Percentiles rank a stretch among this genome's conserved stretches.
Conservation (phyloP, 2,797 vertebrate genomes). For the Hypotaenidia okinawae region DNA sequence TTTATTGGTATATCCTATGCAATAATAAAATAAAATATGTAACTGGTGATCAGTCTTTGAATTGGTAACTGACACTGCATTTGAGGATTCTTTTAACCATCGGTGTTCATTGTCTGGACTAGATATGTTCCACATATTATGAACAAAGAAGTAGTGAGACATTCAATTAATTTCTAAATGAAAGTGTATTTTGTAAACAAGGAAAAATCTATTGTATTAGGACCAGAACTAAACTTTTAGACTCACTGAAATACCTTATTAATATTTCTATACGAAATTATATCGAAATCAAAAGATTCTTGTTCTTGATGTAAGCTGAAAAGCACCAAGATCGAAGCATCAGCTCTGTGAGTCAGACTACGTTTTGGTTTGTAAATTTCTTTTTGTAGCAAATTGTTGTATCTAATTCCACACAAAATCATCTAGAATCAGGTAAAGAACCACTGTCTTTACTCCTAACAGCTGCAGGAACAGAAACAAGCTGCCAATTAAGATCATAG, state of each 20-base stretch:
- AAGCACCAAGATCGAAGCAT: neutral
- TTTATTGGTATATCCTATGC: neutral
- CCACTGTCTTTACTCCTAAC: neutral
- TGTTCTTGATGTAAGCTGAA: neutral
- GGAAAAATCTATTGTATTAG: neutral
- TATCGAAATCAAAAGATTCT: neutral
- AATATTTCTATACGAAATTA: neutral
- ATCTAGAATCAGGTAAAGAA: neutral
- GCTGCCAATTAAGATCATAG: rapidly evolving
- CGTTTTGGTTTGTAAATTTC: neutral
- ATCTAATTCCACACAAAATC: neutral
- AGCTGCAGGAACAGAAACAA: neutral
- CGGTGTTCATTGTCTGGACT: neutral
- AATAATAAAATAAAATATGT: neutral
- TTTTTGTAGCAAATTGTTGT: neutral
- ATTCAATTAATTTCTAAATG: neutral
- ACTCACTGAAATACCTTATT: neutral
- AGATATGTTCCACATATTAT: neutral
- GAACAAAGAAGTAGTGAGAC: neutral
- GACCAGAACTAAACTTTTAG: neutral
- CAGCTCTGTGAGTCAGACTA: neutral
- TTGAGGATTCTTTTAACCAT: neutral
- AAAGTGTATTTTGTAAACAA: neutral
- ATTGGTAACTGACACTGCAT: neutral
- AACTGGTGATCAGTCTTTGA: neutral